Base-by-base conservation (phyloP, 2,113 vertebrate genomes). In the Sceloporus undulatus region DNA sequence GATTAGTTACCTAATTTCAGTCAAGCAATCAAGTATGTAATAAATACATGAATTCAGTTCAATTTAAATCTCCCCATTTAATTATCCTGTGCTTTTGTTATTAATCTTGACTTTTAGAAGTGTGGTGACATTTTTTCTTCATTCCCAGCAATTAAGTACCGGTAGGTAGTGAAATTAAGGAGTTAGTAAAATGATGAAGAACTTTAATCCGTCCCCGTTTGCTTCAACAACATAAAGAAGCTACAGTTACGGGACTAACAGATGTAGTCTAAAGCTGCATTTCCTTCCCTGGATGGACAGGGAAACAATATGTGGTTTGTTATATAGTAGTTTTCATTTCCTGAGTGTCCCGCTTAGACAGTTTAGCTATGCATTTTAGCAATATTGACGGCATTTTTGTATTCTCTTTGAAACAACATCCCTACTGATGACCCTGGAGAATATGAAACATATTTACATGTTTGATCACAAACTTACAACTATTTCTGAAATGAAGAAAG, bases 1-100 rank as follows among this genome's bases (percentile, higher is more conserved):
- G 88, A 96, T 94, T 93, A 94, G 90, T 92, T 96, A 56, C 85
- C 96, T 95, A 95, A 94, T 96, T 96, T 95, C 93, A 95, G 86
- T 90, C 90, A 88, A 89, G 91, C 78, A 90, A 87, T 91, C 89
- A 93, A 92, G 89, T 90, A 77, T 93, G 85, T 86, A 92, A 90
- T 94, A 89, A 90, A 92, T 91, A 92, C 90, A 79, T 92, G 82
- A 93, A 92, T 95, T 93, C 65, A 34, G 86, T 96, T 96, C 94
- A 85, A 91, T 94, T 94, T 94, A 95, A 95, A 94, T 94, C 88
- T 84, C 76, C 87, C 80, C 82, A 29, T 91, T 92, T 95, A 94
- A 95, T 96, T 95, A 92, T 89, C 38, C 90, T 82, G 56, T 94
- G 82, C 89, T 93, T 95, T 93, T 94, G 91, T 93, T 95, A 91